A percentile compares a stretch with the other conserved stretches of the same genome.
Evolutionary conservation across 2,113 vertebrate genomes (phyloP).

Genomic region (Micromys minutus): DNA sequence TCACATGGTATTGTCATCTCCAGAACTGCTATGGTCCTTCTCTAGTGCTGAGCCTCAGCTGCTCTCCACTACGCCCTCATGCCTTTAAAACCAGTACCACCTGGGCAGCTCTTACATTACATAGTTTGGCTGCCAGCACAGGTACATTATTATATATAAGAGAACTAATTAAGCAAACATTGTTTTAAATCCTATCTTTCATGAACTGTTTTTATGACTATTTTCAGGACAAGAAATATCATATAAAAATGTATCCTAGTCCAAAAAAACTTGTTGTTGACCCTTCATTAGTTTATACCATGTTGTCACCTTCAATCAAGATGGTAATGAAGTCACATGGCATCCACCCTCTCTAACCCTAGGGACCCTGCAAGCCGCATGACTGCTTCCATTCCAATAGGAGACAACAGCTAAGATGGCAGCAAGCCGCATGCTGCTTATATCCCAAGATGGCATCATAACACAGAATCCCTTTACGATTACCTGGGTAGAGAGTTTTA

Average conservation of each 20-base stretch:
- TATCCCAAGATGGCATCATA: neutral
- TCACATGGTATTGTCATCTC: too few species aligned
- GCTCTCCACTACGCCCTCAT: too few species aligned
- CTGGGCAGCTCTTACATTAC: too few species aligned
- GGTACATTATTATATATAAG: neutral
- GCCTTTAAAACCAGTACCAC: too few species aligned
- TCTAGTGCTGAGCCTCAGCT: too few species aligned
- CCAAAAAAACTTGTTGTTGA: neutral
- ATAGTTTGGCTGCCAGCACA: neutral
- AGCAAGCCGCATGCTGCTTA: neutral
- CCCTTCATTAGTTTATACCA: neutral
- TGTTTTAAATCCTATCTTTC: too few species aligned
- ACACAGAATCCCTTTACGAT: neutral
- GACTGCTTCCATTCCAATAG: neutral
- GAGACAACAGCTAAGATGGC: neutral
- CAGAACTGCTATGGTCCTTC: too few species aligned
- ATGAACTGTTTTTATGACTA: neutral
- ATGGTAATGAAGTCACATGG: neutral
- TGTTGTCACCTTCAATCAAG: neutral
- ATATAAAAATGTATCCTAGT: neutral
- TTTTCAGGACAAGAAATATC: neutral
- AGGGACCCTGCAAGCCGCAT: neutral
- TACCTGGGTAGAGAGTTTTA: neutral
- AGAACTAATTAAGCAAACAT: neutral
- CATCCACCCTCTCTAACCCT: neutral